phyloP scores from a whole-genome alignment of 2,113 vertebrate genomes.

The Polypterus bichir region DNA sequence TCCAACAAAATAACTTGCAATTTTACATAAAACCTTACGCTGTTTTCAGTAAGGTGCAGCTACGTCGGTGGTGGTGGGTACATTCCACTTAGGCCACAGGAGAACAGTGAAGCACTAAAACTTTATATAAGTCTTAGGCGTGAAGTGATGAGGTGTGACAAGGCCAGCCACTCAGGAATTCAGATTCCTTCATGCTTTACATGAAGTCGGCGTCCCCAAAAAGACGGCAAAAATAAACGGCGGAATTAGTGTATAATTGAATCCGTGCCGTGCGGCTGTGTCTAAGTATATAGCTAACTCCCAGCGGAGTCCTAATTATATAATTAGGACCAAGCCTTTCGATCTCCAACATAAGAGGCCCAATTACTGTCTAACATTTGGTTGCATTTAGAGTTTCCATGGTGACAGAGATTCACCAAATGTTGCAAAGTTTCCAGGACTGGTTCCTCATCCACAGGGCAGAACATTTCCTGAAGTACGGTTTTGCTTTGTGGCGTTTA shows the following conservation, averaged over 20 bases:
- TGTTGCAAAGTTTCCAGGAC: not conserved
- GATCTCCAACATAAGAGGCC: constrained; percentile 13
- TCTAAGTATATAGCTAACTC: constrained; percentile 12
- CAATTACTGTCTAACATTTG: constrained; percentile 19
- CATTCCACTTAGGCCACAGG: too few relatives aligned
- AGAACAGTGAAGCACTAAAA: too few relatives aligned
- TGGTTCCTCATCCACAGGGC: not conserved
- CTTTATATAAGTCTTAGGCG: too few relatives aligned
- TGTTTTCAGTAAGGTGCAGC: too few relatives aligned
- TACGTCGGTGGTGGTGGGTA: too few relatives aligned
- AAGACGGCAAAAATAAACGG: constrained; percentile 6
- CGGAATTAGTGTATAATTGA: constrained; percentile 17
- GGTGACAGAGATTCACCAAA: constrained; percentile 8
- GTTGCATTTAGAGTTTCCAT: constrained; percentile 15
- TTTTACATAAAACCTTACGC: too few relatives aligned
- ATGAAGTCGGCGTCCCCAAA: not conserved
- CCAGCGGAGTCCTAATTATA: constrained; percentile 19
- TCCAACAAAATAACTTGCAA: too few relatives aligned
- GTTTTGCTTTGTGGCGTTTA: too few relatives aligned
- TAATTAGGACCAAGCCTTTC: constrained; percentile 18
- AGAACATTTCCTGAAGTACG: too few relatives aligned
- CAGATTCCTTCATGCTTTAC: constrained; percentile 4
- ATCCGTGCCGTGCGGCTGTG: constrained; percentile 13
- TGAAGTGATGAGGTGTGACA: constrained; percentile 8
- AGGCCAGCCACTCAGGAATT: constrained; percentile 1